These are phyloP conservation scores for Cryptophagus acutangulus DNA, from an alignment of 2,888 invertebrate genomes.

Conservation along the genomic window DNA sequence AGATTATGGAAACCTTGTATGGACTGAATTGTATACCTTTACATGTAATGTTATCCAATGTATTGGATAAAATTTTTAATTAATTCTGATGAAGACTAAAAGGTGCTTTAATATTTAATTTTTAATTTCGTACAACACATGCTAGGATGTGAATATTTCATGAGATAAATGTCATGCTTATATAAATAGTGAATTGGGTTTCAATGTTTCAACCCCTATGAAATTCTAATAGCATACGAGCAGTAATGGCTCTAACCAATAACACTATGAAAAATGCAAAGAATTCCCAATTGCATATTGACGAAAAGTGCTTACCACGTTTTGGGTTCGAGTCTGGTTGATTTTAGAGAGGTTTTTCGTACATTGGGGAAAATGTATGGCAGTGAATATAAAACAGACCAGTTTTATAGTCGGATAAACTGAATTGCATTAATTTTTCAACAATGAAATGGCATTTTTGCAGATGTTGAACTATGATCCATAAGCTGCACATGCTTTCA, in stretches of 20 bases:
- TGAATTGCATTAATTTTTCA: no score
- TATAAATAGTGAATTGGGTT: not conserved
- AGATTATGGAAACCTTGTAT: slow-evolving; percentile 9
- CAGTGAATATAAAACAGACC: no score
- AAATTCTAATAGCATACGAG: not conserved
- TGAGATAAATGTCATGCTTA: not conserved
- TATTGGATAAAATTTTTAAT: not conserved
- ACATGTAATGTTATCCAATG: not conserved
- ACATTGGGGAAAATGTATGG: no score
- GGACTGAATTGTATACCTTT: not conserved
- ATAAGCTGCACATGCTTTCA: no score
- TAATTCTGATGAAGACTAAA: not conserved
- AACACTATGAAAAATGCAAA: slow-evolving; percentile 35
- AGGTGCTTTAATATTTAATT: no score
- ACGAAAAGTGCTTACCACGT: slow-evolving; percentile 31
- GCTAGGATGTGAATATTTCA: not conserved
- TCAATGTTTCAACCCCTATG: not conserved
- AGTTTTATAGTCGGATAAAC: no score
- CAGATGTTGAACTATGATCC: no score
- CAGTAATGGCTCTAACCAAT: slow-evolving; percentile 34
- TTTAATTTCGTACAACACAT: not conserved
- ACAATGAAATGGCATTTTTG: no score
- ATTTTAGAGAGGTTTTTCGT: slow-evolving; percentile 23
- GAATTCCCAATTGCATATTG: slow-evolving; percentile 31
- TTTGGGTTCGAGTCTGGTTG: slow-evolving; percentile 33